Evolutionary conservation across 1,140 invertebrate species (phyloP).

Genomic region (Phenacoccus solenopsis): DNA sequence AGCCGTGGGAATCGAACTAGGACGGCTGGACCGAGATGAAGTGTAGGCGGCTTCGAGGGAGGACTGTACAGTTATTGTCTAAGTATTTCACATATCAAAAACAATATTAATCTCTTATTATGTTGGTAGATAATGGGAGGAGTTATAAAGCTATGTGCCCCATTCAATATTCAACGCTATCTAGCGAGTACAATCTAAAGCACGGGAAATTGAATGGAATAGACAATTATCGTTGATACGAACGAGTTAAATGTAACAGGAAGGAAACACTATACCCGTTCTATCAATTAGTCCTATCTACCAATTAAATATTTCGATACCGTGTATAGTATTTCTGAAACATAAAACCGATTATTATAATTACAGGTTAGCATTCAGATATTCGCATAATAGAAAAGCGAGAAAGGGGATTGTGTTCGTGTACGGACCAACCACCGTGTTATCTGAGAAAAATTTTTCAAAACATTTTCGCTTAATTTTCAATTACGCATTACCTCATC

Average conservation of each 20-base stretch:
- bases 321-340: neutral
- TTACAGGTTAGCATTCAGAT: neutral
- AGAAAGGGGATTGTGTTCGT: neutral
- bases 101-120: constrained; percentile 17
- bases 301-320: constrained; percentile 14
- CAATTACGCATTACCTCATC: no score
- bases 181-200: neutral
- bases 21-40: constrained; percentile 4
- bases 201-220: constrained; percentile 11
- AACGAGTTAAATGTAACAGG: constrained; percentile 8
- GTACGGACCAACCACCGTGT: neutral
- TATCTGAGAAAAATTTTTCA: neutral
- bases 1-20: constrained; percentile 13
- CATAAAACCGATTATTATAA: constrained; percentile 17
- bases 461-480: neutral
- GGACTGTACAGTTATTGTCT: constrained; percentile 16
- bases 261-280: constrained; percentile 10
- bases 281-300: constrained; percentile 16
- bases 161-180: constrained; percentile 10
- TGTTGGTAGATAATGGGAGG: constrained; percentile 13
- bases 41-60: constrained; percentile 13
- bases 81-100: constrained; percentile 17
- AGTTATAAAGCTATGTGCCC: constrained; percentile 10
- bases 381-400: neutral
- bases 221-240: constrained; percentile 5